Evolutionary conservation across 1,140 invertebrate species (phyloP), one percentile per base, ranked within the genome.

Genomic region (Drosophila nikananu): DNA sequence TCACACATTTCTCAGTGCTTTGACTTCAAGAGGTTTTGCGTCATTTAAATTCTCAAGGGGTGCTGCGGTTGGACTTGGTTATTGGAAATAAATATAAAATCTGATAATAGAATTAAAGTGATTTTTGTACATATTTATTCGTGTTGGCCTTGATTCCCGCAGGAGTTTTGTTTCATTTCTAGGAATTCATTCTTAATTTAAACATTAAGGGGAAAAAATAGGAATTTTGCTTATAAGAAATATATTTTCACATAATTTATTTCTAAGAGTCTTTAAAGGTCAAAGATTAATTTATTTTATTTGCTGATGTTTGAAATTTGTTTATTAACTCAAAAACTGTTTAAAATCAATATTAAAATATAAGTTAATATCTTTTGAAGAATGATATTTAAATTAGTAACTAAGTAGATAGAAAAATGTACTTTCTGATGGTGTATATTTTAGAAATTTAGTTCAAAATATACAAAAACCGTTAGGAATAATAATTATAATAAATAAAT

Each of bases 11-110:
- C 2, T 37, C 12, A 12, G 19, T 37, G n/a, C 46, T 51, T 58
- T 13, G 15, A 60, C 35, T 60, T 60, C 21, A 51, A 49, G 52
- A 15, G 54, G 66, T 72, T 59, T 41, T 73, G 67, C 70, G 70
- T 73, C 70, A 73, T n/a, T 37, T 23, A 17, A 51, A 37, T 10
- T 60, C 70, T 51, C 66, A 10, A 13, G 66, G 44, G 70, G 35
- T 17, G 30, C 19, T 27, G n/a, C 25, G 17, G 13, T 5, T 25
- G 17, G 21, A 46, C 27, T 60, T 46, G 32, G 21, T 27, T 46
- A 71, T 52, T 19, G 21, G 32, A 60, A 42, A 41, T 19, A 41
- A 13, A 39, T 25, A 37, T 8, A 37, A 39, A 32, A 30, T n/a
- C 4, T 17, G 4, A 55, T 54, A 54, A 9, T 8, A 54, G 3